These are phyloP conservation scores for Lineus longissimus DNA, from an alignment of 1,140 invertebrate species.

Conservation along the genomic window DNA sequence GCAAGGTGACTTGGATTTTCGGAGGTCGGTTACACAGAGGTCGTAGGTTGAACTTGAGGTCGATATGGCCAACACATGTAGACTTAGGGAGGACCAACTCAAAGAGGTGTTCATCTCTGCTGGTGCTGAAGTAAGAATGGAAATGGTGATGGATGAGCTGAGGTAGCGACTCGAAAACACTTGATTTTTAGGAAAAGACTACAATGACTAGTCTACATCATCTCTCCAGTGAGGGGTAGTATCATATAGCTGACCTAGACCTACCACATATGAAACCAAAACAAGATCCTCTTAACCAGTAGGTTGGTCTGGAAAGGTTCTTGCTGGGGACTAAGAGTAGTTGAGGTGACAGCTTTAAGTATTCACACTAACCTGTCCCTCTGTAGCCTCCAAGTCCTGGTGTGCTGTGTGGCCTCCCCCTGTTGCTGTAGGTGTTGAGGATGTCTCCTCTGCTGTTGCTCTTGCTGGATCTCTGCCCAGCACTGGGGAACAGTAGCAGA, in stretches of 20 bases:
- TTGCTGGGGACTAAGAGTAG: too few relatives aligned
- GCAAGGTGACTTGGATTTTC: slow-evolving; percentile 71
- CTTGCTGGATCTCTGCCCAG: slow-evolving; percentile 87
- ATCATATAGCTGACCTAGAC: too few relatives aligned
- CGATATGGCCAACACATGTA: slow-evolving; percentile 77
- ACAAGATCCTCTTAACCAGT: too few relatives aligned
- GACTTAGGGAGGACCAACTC: slow-evolving; percentile 75
- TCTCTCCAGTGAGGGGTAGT: too few relatives aligned
- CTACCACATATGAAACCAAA: too few relatives aligned
- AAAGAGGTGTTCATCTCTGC: slow-evolving; percentile 88
- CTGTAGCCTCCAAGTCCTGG: slow-evolving; percentile 80
- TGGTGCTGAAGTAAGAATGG: slow-evolving; percentile 62
- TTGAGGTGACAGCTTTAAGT: too few relatives aligned
- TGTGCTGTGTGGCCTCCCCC: slow-evolving; percentile 72
- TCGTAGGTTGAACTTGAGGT: slow-evolving; percentile 79
- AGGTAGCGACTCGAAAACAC: too few relatives aligned
- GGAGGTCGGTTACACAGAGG: slow-evolving; percentile 63
- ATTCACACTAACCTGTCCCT: slow-evolving; percentile 64
- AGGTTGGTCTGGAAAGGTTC: too few relatives aligned
- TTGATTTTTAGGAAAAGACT: too few relatives aligned
- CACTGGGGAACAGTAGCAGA: slow-evolving; percentile 85
- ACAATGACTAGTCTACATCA: too few relatives aligned
- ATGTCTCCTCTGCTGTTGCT: slow-evolving; percentile 77
- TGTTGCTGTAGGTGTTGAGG: slow-evolving; percentile 70
- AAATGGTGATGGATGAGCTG: too few relatives aligned